Percentiles rank a stretch among this genome's conserved stretches.
Conservation (phyloP, 2,888 invertebrate species). For the Nomada ruficornis region DNA sequence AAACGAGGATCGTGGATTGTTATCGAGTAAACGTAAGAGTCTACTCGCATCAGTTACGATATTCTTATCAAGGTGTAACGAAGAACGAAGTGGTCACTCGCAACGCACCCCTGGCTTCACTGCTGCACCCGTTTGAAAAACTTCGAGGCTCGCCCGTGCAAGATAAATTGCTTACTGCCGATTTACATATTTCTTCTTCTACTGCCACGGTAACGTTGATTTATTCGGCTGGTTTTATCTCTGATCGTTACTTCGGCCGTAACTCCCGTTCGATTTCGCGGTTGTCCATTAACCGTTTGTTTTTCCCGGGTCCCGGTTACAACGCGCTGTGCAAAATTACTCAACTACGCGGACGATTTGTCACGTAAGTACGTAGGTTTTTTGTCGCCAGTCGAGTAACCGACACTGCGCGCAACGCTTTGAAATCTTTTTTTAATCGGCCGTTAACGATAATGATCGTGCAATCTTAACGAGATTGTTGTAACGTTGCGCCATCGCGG, state of each 20-base stretch:
- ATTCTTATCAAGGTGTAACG: too few species aligned
- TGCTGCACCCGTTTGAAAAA: not conserved
- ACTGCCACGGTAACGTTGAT: not conserved
- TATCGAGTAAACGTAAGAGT: too few species aligned
- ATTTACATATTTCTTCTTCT: not conserved
- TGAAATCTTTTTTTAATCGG: constrained; percentile 44
- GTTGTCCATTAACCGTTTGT: not conserved
- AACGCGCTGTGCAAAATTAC: not conserved
- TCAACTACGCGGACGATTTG: not conserved
- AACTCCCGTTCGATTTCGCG: not conserved
- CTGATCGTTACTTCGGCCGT: not conserved
- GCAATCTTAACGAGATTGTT: constrained; percentile 32
- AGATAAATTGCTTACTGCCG: not conserved
- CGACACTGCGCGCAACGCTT: constrained; percentile 1
- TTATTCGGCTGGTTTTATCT: not conserved
- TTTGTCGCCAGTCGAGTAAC: not conserved
- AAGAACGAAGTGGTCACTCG: too few species aligned
- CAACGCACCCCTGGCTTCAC: too few species aligned
- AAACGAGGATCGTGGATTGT: too few species aligned
- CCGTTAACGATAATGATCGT: constrained; percentile 24
- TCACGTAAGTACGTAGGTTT: not conserved
- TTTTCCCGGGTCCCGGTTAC: not conserved
- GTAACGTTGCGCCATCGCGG: constrained; percentile 33
- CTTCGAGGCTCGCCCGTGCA: not conserved
- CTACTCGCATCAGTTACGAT: too few species aligned